Evolutionary conservation across 1,140 invertebrate species (phyloP).

Genomic region (Aphidius ervi): DNA sequence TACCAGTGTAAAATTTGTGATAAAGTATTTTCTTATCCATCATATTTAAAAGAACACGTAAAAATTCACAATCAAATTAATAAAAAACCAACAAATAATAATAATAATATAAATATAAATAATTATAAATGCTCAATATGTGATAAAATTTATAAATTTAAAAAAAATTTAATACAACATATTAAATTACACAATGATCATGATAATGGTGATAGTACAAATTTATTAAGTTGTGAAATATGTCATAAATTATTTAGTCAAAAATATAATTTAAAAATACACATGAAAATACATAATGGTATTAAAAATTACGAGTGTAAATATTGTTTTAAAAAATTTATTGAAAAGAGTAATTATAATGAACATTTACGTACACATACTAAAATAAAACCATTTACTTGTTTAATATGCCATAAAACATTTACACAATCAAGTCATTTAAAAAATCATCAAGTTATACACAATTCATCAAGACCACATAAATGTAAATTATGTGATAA

Average conservation of each 20-base stretch:
- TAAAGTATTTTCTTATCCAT: constrained; percentile 48
- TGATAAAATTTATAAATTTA: constrained; percentile 39
- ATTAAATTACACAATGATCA: constrained; percentile 43
- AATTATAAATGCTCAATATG: constrained; percentile 42
- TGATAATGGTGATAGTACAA: no score
- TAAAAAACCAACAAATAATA: no score
- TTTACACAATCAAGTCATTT: constrained; percentile 49
- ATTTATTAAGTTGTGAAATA: constrained; percentile 43
- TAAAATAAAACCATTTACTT: constrained; percentile 53
- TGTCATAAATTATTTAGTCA: constrained; percentile 52
- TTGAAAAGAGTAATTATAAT: constrained; percentile 52
- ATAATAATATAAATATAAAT: constrained; percentile 9
- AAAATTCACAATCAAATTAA: constrained; percentile 40
- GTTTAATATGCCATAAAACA: constrained; percentile 49
- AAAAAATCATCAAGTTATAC: constrained; percentile 46
- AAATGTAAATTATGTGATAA: constrained; percentile 50
- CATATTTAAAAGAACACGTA: constrained; percentile 46
- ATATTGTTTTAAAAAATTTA: constrained; percentile 53
- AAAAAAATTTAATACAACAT: constrained; percentile 44
- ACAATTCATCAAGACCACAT: constrained; percentile 42
- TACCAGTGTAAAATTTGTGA: constrained; percentile 47
- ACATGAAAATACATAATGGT: constrained; percentile 41
- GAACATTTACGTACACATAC: constrained; percentile 55
- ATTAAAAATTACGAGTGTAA: constrained; percentile 51
- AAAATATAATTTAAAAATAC: constrained; percentile 45